phyloP scores from a whole-genome alignment of 2,797 vertebrate genomes.

The Scleropages formosus region DNA sequence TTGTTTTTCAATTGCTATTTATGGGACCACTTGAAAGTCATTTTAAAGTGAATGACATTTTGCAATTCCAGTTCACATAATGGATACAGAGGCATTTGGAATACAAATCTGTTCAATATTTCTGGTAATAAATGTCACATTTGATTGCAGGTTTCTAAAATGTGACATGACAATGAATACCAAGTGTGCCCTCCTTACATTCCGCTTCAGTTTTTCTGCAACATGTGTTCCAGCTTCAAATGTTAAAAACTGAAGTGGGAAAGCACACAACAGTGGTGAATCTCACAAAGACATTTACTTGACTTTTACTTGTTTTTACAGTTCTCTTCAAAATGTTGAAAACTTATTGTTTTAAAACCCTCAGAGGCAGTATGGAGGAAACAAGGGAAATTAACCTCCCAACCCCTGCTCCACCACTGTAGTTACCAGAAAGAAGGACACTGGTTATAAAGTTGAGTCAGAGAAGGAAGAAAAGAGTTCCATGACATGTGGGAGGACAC shows the following conservation, averaged over 20 bases:
- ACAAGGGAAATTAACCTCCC: no score
- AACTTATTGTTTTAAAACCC: no score
- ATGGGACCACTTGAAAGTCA: background rate
- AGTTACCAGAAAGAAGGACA: no score
- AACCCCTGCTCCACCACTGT: no score
- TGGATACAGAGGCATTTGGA: background rate
- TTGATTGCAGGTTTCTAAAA: background rate
- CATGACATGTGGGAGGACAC: no score
- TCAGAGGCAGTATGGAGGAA: no score
- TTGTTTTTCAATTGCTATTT: no score
- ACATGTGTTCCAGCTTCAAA: background rate
- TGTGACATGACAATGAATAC: background rate
- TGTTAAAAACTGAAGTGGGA: background rate
- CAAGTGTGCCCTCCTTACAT: background rate
- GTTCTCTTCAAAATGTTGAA: no score
- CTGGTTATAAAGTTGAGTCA: no score
- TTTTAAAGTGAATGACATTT: background rate
- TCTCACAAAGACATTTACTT: no score
- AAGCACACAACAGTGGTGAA: background rate
- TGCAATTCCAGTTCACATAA: background rate
- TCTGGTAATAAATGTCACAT: constrained; percentile 5
- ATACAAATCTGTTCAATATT: constrained; percentile 1
- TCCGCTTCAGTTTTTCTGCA: background rate
- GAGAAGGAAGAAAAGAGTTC: no score
- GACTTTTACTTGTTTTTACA: no score